Base-by-base conservation (phyloP, 2,113 vertebrate genomes). In the Chloropsis hardwickii region DNA sequence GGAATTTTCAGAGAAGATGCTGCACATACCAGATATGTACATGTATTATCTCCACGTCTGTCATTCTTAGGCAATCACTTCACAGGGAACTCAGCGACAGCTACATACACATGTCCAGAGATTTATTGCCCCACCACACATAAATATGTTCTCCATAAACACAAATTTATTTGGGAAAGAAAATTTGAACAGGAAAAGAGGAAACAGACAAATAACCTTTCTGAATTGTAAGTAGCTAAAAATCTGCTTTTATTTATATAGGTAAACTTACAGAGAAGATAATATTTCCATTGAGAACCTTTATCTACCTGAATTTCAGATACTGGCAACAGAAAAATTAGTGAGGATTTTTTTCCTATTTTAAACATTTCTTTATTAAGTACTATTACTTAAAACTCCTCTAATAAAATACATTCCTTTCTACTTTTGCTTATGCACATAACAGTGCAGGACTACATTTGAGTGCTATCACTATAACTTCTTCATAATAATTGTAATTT, bases 301-400 rank as follows among this genome's bases (percentile, higher is more conserved):
- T 47, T 18, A 42, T 25, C 42, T 61, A 65, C 7, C 3, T 57
- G 67, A 54, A 53, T 44, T 70, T 69, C 81, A 66, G 25, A 70
- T 25, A 48, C 7, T 2, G 7, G 23, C 31, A 81, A 78, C 6
- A 20, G 12, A 69, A 80, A 87, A 83, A 50, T 10, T 29, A 70
- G 23, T 10, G 22, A 14, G 0, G 3, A 0, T 0, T 2, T 27
- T 58, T 21, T 54, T 9, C 11, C 53, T 56, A 27, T 29, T 27
- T 82, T 70, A 54, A 71, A 24, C 4, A 42, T 42, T 27, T 27
- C 14, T 82, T 69, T 66, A 40, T 27, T 40, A 81, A 86, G 50
- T 33, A 33, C 8, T 14, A 81, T 10, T 37, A 60, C 10, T 88
- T 42, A 23, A 76, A 94, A 72, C 4, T 42, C 35, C 35, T 72